These are phyloP conservation scores for Peromyscus maniculatus DNA, from an alignment of 2,113 vertebrate genomes.

Conservation along the genomic window DNA sequence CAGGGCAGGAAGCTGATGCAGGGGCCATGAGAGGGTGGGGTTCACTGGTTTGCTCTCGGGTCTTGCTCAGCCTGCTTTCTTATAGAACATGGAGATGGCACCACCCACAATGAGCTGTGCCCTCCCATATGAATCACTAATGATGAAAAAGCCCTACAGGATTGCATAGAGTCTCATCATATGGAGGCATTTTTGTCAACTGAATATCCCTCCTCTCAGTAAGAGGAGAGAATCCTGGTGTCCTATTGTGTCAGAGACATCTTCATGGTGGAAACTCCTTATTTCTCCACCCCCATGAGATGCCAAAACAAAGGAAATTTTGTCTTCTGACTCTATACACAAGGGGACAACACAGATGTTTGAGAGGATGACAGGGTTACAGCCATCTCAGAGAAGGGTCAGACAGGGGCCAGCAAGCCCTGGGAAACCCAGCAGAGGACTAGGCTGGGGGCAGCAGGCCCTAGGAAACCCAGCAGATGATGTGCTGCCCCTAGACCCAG, in stretches of 20 bases:
- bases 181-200: not conserved
- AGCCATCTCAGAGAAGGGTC: too few relatives aligned
- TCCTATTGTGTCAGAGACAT: not conserved
- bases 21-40: not conserved
- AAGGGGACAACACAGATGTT: too few relatives aligned
- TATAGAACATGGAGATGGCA: too few relatives aligned
- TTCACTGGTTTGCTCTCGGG: not conserved
- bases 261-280: not conserved
- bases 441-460: too few relatives aligned
- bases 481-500: too few relatives aligned
- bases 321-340: too few relatives aligned
- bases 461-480: too few relatives aligned
- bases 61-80: not conserved
- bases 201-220: not conserved
- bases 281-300: too few relatives aligned
- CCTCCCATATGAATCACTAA: not conserved
- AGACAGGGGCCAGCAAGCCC: too few relatives aligned
- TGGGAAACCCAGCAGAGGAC: too few relatives aligned
- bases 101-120: not conserved
- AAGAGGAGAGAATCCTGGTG: not conserved
- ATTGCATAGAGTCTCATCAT: not conserved
- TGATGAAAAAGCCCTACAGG: not conserved
- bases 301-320: too few relatives aligned
- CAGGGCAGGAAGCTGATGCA: not conserved
- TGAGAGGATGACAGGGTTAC: too few relatives aligned